A percentile compares a stretch with the other conserved stretches of the same genome.
phyloP scores from a whole-genome alignment of 2,797 vertebrate species.

The Hylomyscus alleni region DNA sequence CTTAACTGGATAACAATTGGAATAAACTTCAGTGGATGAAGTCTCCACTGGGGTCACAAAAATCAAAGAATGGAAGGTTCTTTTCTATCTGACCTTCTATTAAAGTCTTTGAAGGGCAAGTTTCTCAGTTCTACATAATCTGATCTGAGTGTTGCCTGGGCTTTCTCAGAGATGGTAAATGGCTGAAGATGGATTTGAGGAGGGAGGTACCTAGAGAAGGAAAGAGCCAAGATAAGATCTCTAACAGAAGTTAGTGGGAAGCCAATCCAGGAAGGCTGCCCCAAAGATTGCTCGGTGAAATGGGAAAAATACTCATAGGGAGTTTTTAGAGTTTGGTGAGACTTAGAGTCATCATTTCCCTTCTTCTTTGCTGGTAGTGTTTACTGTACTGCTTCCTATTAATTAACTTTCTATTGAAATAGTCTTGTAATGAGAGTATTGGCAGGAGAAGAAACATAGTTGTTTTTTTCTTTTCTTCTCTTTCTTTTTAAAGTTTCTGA shows the following conservation, averaged over 20 bases:
- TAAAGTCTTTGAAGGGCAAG: not conserved
- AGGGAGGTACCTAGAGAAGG: conserved; percentile 4
- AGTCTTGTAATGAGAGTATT: conserved; percentile 58
- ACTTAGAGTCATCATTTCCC: conserved; percentile 27
- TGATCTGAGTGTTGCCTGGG: not conserved
- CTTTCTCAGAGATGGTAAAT: conserved; percentile 8
- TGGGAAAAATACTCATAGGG: not conserved
- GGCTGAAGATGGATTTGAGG: not conserved
- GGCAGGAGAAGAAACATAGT: conserved; percentile 46
- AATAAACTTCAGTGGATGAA: not conserved
- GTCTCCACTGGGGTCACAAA: not conserved
- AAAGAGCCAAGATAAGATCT: not conserved
- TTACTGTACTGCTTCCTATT: conserved; percentile 64
- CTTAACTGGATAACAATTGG: not conserved
- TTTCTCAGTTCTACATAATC: not conserved
- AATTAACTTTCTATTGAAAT: conserved; percentile 71
- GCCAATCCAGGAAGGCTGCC: conserved; percentile 28
- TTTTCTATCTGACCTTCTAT: not conserved
- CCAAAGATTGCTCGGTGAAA: not conserved
- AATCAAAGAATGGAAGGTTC: not conserved
- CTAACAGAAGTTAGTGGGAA: not conserved
- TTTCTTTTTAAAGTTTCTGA: not conserved
- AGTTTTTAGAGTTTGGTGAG: conserved; percentile 29
- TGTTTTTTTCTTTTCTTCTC: too few relatives aligned
- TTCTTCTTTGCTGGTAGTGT: conserved; percentile 30